A percentile compares a stretch with the other conserved stretches of the same genome.
Evolutionary conservation across 2,888 invertebrate genomes (phyloP).

Genomic region (Dicroscelio sp.): DNA sequence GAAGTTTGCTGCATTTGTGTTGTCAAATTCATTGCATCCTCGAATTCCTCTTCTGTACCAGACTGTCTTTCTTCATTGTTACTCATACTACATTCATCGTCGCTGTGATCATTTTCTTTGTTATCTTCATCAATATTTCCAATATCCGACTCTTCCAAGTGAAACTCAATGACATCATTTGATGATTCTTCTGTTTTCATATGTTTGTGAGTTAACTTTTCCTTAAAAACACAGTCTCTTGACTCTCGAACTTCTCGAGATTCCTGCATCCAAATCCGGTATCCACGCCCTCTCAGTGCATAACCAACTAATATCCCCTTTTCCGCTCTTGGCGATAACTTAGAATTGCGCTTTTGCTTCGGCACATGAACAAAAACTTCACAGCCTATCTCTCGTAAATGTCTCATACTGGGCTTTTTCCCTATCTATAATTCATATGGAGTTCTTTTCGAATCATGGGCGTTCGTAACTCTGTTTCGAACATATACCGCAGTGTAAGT

Average conservation of each 20-base stretch:
- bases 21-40: not conserved
- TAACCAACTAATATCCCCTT: slow-evolving; percentile 72
- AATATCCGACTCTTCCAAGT: not conserved
- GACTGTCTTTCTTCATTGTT: no score
- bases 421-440: slow-evolving; percentile 64
- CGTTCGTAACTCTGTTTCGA: slow-evolving; percentile 59
- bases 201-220: not conserved
- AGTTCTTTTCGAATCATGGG: slow-evolving; percentile 51
- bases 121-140: not conserved
- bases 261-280: slow-evolving; percentile 69
- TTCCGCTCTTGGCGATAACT: slow-evolving; percentile 65
- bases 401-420: slow-evolving; percentile 58
- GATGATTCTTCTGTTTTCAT: not conserved
- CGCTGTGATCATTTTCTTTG: no score
- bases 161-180: not conserved
- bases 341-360: slow-evolving; percentile 55
- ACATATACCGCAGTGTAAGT: slow-evolving; percentile 53
- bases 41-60: not conserved
- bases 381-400: slow-evolving; percentile 64
- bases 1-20: not conserved
- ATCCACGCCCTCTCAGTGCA: slow-evolving; percentile 65
- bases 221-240: slow-evolving; percentile 60
- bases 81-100: no score
- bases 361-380: slow-evolving; percentile 63
- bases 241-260: slow-evolving; percentile 52